These are phyloP conservation scores for Acrossocheilus fasciatus DNA, from an alignment of 2,797 vertebrate genomes.

Conservation along the genomic window DNA sequence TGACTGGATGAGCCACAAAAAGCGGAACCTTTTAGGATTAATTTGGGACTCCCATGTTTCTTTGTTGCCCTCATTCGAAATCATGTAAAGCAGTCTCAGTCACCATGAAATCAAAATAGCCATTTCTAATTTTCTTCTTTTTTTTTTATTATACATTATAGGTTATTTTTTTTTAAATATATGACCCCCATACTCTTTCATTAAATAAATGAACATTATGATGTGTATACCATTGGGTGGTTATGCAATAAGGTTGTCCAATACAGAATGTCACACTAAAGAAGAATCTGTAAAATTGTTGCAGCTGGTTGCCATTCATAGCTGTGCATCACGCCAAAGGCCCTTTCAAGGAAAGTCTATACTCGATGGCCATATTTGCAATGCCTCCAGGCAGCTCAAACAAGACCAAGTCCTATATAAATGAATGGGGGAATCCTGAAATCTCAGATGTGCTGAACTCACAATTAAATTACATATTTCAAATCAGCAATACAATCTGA, in stretches of 20 bases:
- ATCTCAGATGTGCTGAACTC: too few species aligned
- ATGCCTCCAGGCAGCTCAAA: too few species aligned
- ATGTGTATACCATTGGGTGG: neutral
- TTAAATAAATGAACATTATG: neutral
- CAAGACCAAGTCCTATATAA: too few species aligned
- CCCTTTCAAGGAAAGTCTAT: too few species aligned
- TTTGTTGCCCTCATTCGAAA: neutral
- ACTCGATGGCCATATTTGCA: too few species aligned
- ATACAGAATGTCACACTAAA: neutral
- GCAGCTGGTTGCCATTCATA: too few species aligned
- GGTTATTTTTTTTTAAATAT: neutral
- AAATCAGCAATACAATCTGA: too few species aligned
- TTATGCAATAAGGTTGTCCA: neutral
- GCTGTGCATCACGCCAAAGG: too few species aligned
- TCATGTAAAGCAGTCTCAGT: neutral
- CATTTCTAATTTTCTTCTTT: neutral
- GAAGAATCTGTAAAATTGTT: neutral
- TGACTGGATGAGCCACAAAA: neutral
- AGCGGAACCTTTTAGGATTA: neutral
- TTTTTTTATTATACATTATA: too few species aligned
- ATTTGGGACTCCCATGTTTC: neutral
- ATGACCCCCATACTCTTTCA: neutral
- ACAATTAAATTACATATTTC: too few species aligned
- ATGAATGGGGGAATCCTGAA: too few species aligned
- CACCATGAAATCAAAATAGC: neutral